Evolutionary conservation across 2,888 invertebrate genomes (phyloP), one percentile per base, ranked within the genome.

Genomic region (Idaea straminata): DNA sequence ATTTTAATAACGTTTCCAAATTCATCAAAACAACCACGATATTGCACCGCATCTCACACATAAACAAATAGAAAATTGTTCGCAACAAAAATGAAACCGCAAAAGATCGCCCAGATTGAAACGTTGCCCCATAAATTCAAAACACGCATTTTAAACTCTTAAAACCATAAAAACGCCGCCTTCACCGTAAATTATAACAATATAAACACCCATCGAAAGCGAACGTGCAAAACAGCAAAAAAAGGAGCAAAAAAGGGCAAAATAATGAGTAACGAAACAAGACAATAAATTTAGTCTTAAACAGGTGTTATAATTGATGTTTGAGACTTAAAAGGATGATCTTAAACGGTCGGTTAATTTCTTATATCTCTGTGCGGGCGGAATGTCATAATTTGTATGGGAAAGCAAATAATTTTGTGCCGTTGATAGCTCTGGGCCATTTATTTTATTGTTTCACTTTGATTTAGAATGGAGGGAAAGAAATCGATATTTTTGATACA

Each of bases 241-340:
- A 47, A 10, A 10, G 4, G 13, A 47, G 10, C 10, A 47, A 47
- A 47, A 47, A 47, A 47, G 47, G 47, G 47, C 47, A 75, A 77
- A 78, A 82, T 87, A 90, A 91, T 88, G 85, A 87, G 83, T 79
- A 87, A 88, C 87, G 88, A 89, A 90, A 88, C 84, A 82, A 80
- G 81, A 78, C 82, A 77, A 90, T 92, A 92, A 92, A 92, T 91
- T 89, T 87, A 76, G 87, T 84, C 80, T 81, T 91, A 91, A 92
- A 86, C 88, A 92, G 91, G 92, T 91, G 92, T 91, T 88, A 91
- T 91, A 91, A 91, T 91, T 91, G 88, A 90, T 91, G 91, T 89
- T 83, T 74, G 78, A 72, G 82, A 86, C 86, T 78, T 86, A 87
- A 89, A 89, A 86, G 84, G 84, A 82, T 85, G 85, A 84, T 81